A percentile compares a stretch with the other conserved stretches of the same genome.
Evolutionary conservation across 2,797 vertebrate genomes (phyloP).

Genomic region (Poliocrania exsul): DNA sequence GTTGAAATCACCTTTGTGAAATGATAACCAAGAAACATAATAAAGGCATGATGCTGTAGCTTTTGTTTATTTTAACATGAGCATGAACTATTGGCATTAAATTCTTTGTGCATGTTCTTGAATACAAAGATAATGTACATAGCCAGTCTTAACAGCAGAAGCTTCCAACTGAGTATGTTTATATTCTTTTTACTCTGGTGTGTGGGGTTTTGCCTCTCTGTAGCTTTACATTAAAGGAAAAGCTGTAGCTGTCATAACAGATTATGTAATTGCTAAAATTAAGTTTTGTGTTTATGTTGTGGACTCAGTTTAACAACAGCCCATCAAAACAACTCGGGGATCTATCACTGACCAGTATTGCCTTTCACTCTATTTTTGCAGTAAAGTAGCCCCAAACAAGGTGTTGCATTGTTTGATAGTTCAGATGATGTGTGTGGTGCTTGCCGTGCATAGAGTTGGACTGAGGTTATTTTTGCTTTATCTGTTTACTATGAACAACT

Average conservation of each 20-base stretch:
- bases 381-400: neutral
- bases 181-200: neutral
- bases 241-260: neutral
- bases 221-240: neutral
- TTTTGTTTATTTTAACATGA: slow-evolving; percentile 58
- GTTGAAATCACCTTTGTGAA: slow-evolving; percentile 58
- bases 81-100: slow-evolving; percentile 61
- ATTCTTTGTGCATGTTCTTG: slow-evolving; percentile 63
- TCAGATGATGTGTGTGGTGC: neutral
- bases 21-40: slow-evolving; percentile 42
- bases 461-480: neutral
- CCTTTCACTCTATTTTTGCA: neutral
- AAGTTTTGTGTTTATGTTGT: neutral
- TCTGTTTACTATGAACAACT: neutral
- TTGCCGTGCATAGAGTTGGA: neutral
- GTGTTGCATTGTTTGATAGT: neutral
- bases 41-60: slow-evolving; percentile 72
- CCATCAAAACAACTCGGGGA: neutral
- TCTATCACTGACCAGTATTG: neutral
- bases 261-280: neutral
- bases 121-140: neutral
- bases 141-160: neutral
- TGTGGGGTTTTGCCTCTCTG: neutral
- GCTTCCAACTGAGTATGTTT: neutral
- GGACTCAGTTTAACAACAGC: neutral